These are phyloP conservation scores for Arothron firmamentum DNA, from an alignment of 2,113 vertebrate genomes.

Conservation along the genomic window DNA sequence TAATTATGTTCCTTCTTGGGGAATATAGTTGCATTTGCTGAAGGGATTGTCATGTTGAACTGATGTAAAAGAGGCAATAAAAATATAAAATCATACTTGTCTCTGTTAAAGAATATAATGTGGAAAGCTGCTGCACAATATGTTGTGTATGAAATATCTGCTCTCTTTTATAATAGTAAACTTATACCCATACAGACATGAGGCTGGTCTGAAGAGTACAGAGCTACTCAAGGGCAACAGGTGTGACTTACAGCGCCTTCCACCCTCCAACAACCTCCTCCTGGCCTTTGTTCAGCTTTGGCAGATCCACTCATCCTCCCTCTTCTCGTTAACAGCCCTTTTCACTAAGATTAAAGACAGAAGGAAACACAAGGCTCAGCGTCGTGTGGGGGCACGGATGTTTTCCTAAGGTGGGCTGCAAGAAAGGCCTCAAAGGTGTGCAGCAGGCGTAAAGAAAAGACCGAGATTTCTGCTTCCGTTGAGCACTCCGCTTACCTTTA, in stretches of 20 bases:
- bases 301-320: constrained; percentile 59
- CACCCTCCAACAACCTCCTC: constrained; percentile 63
- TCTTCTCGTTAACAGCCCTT: constrained; percentile 69
- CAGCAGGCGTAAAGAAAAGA: constrained; percentile 46
- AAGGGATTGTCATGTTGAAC: no score
- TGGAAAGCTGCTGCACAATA: no score
- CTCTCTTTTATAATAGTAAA: neutral
- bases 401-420: constrained; percentile 76
- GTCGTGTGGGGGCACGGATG: constrained; percentile 78
- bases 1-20: no score
- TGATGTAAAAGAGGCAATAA: neutral
- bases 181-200: constrained; percentile 16
- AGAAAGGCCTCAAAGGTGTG: constrained; percentile 64
- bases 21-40: no score
- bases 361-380: constrained; percentile 62
- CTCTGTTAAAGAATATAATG: no score
- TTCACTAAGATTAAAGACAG: constrained; percentile 75
- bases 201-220: constrained; percentile 30
- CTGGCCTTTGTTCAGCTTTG: constrained; percentile 72
- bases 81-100: no score
- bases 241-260: constrained; percentile 77
- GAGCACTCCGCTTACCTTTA: constrained; percentile 40
- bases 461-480: constrained; percentile 37
- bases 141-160: neutral
- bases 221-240: constrained; percentile 67